A percentile compares a stretch with the other conserved stretches of the same genome.
Conservation (phyloP, 2,113 vertebrate genomes). For the Poicephalus meyeri region DNA sequence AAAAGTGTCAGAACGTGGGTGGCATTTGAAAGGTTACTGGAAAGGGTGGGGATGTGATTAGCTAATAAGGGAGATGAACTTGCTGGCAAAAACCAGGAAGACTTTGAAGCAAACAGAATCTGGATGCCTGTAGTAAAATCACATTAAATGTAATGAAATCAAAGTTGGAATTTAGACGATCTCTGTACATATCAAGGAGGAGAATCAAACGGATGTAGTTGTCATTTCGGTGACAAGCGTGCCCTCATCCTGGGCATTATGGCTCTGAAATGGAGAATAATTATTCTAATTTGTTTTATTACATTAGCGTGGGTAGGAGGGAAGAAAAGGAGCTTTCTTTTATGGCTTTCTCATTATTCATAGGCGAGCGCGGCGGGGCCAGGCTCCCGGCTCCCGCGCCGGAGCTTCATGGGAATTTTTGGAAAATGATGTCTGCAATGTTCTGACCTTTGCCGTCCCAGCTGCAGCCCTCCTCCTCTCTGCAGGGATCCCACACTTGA, state of each 20-base stretch:
- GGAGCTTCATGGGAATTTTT: slow-evolving; percentile 67
- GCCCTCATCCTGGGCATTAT: slow-evolving; percentile 35
- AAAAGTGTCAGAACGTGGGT: slow-evolving; percentile 57
- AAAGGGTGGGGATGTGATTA: slow-evolving; percentile 52
- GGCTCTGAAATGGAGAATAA: slow-evolving; percentile 45
- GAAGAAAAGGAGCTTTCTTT: slow-evolving; percentile 73
- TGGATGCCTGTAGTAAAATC: slow-evolving; percentile 41
- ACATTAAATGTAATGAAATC: slow-evolving; percentile 25
- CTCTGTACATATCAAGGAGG: not conserved
- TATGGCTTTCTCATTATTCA: slow-evolving; percentile 50
- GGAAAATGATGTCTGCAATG: slow-evolving; percentile 63
- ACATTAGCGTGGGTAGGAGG: slow-evolving; percentile 67
- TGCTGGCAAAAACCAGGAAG: slow-evolving; percentile 36
- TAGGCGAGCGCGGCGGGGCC: slow-evolving; percentile 1
- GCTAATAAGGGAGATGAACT: slow-evolving; percentile 42
- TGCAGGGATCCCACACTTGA: slow-evolving; percentile 64
- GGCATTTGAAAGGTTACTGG: slow-evolving; percentile 53
- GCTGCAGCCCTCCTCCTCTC: slow-evolving; percentile 64
- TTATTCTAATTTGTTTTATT: slow-evolving; percentile 74
- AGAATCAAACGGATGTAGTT: slow-evolving; percentile 1
- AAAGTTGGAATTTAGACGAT: not conserved
- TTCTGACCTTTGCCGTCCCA: slow-evolving; percentile 72
- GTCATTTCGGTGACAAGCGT: slow-evolving; percentile 35
- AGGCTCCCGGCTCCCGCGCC: slow-evolving; percentile 51
- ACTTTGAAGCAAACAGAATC: slow-evolving; percentile 47